phyloP scores from a whole-genome alignment of 2,888 invertebrate species.

The Anodontia alba region DNA sequence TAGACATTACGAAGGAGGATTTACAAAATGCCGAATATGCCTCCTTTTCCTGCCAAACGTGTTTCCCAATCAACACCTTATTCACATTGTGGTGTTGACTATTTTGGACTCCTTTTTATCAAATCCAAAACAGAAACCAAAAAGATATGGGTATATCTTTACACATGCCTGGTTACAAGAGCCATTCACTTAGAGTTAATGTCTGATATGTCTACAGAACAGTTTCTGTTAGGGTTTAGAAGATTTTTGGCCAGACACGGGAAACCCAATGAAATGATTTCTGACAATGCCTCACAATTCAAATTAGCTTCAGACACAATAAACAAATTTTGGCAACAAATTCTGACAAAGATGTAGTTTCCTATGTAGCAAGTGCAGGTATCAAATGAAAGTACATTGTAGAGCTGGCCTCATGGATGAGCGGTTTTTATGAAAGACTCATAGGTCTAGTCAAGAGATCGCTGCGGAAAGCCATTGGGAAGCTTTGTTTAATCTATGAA shows the following conservation, averaged over 20 bases:
- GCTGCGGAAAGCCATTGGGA: no score
- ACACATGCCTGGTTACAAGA: slow-evolving; percentile 25
- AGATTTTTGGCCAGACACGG: no score
- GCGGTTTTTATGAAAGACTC: slow-evolving; percentile 9
- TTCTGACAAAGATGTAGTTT: not conserved
- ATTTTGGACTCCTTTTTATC: slow-evolving; percentile 25
- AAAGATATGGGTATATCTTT: slow-evolving; percentile 38
- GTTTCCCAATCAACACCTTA: slow-evolving; percentile 29
- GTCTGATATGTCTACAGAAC: slow-evolving; percentile 36
- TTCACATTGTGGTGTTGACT: no score
- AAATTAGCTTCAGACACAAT: no score
- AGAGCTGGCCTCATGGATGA: no score
- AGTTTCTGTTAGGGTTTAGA: slow-evolving; percentile 28
- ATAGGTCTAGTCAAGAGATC: not conserved
- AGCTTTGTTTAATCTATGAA: no score
- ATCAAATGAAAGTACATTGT: no score
- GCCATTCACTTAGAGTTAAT: slow-evolving; percentile 35
- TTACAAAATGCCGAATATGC: slow-evolving; percentile 34
- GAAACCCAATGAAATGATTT: no score
- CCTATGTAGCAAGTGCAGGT: not conserved
- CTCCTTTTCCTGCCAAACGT: slow-evolving; percentile 29
- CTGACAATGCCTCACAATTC: no score
- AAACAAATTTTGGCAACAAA: no score
- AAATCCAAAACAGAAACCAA: slow-evolving; percentile 18
- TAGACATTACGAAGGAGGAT: slow-evolving; percentile 10